Percentiles rank a stretch among this genome's conserved stretches.
Conservation (phyloP, 1,140 invertebrate genomes). For the Sitobion miscanthi region DNA sequence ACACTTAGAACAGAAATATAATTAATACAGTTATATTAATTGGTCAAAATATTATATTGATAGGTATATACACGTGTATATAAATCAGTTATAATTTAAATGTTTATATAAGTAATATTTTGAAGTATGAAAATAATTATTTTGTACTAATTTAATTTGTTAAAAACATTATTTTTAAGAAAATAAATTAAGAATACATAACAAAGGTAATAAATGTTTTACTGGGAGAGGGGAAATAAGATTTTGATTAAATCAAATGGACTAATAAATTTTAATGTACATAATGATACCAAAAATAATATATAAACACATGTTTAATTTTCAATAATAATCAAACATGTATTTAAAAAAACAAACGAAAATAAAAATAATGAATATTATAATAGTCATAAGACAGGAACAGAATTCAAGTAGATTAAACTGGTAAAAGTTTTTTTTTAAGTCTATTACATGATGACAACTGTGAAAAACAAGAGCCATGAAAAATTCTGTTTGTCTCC, state of each 20-base stretch:
- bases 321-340: constrained; percentile 27
- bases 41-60: constrained; percentile 13
- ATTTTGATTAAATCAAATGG: constrained; percentile 40
- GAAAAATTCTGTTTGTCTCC: constrained; percentile 22
- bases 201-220: constrained; percentile 2
- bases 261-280: constrained; percentile 19
- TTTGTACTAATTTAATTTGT: neutral
- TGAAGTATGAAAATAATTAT: constrained; percentile 1
- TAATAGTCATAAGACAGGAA: constrained; percentile 45
- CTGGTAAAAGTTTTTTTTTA: constrained; percentile 13
- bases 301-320: neutral
- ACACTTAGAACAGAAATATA: neutral
- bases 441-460: constrained; percentile 6
- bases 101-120: constrained; percentile 1
- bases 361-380: constrained; percentile 44
- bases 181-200: constrained; percentile 1
- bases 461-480: constrained; percentile 28
- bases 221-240: neutral
- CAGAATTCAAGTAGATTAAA: constrained; percentile 43
- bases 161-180: neutral
- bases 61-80: neutral
- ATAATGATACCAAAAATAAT: neutral
- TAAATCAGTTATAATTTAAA: neutral
- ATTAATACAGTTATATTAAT: neutral
- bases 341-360: constrained; percentile 25